A percentile compares a stretch with the other conserved stretches of the same genome.
Evolutionary conservation across 2,113 vertebrate species (phyloP).

Genomic region (Tragelaphus buxtoni): DNA sequence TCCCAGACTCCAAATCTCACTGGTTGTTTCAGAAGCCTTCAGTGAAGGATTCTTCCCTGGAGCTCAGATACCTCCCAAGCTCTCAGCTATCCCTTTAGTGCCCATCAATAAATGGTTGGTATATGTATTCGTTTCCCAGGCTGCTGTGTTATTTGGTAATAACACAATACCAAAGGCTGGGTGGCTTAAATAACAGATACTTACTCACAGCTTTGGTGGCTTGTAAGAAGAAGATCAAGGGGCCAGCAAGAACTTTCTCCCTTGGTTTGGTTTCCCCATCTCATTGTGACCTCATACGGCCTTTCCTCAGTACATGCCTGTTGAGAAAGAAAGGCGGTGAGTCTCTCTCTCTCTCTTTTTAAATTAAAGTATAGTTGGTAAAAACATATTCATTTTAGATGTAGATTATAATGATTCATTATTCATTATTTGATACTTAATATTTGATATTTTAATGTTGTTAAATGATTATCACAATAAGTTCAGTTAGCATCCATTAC

Average conservation of each 20-base stretch:
- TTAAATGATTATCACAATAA: background rate
- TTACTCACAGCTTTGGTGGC: background rate
- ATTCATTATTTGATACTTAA: background rate
- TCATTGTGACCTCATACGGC: background rate
- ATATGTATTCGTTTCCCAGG: background rate
- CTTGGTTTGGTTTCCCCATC: background rate
- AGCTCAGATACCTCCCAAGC: background rate
- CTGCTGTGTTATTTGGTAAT: too few species aligned
- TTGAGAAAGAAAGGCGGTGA: background rate
- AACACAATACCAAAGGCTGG: background rate
- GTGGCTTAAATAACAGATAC: background rate
- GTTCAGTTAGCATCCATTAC: background rate
- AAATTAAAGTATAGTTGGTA: background rate
- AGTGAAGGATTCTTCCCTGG: background rate
- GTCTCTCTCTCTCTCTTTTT: background rate
- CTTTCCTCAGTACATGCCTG: background rate
- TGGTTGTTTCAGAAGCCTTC: background rate
- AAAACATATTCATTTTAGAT: background rate
- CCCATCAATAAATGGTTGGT: background rate
- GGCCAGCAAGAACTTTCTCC: background rate
- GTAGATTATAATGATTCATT: background rate
- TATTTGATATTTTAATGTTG: background rate
- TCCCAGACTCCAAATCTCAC: background rate
- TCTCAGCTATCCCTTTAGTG: background rate
- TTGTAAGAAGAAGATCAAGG: background rate